Percentiles rank a stretch among this genome's conserved stretches.
phyloP scores from a whole-genome alignment of 2,888 invertebrate genomes.

The Agonopterix arenella region DNA sequence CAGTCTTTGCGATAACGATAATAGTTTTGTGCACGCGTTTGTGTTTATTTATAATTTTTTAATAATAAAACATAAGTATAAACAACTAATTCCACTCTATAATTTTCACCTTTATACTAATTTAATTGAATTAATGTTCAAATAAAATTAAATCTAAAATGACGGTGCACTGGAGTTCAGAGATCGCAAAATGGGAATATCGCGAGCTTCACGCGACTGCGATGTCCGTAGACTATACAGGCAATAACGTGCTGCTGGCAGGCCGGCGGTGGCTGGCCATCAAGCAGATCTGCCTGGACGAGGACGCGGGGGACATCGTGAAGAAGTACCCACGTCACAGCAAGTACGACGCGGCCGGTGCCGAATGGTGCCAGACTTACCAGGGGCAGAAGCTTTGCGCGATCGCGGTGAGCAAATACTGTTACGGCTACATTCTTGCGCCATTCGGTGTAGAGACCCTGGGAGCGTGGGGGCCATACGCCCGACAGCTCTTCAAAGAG shows the following conservation, averaged over 20 bases:
- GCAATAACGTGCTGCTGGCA: slow-evolving; percentile 90
- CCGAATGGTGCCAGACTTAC: slow-evolving; percentile 93
- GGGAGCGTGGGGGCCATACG: no score
- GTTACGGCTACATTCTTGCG: no score
- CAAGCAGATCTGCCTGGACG: slow-evolving; percentile 83
- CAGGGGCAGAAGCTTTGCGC: slow-evolving; percentile 89
- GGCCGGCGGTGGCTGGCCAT: slow-evolving; percentile 89
- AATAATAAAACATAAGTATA: no score
- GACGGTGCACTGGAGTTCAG: slow-evolving; percentile 72
- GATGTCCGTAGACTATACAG: slow-evolving; percentile 93
- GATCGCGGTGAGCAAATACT: no score
- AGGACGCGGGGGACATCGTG: slow-evolving; percentile 80
- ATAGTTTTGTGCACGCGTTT: no score
- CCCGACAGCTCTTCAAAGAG: no score
- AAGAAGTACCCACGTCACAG: slow-evolving; percentile 91
- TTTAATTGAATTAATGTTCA: neutral
- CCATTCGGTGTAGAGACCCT: no score
- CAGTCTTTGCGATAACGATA: no score
- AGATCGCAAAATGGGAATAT: slow-evolving; percentile 81
- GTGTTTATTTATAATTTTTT: no score
- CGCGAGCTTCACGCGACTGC: slow-evolving; percentile 93
- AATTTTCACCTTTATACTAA: no score
- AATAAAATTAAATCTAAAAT: slow-evolving; percentile 18
- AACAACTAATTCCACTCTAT: no score
- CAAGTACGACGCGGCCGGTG: slow-evolving; percentile 94